Evolutionary conservation across 2,888 invertebrate genomes (phyloP), one percentile per base, ranked within the genome.

Genomic region (Platycnemis pennipes): DNA sequence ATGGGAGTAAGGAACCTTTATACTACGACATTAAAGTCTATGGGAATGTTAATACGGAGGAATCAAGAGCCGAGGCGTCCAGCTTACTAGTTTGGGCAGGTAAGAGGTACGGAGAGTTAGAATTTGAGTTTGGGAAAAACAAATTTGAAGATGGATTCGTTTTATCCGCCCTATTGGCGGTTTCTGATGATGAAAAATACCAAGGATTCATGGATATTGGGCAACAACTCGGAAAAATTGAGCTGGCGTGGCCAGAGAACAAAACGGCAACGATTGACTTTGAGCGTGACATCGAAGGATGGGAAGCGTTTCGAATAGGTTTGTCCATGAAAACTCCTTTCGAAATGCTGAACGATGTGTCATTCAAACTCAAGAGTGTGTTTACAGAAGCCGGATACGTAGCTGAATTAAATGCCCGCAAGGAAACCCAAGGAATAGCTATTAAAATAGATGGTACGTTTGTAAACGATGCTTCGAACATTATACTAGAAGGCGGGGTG

Each of bases 271-370:
- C 42, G 4, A 44, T 91, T 2, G 44, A 44, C 16, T 91, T 91
- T 63, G 91, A 91, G 63, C 63, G 63, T 37, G 91, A 91, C 22
- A 91, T 91, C 13, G 91, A 91, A 42, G 63, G 91, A 44, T 42
- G 56, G 31, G 44, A 44, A 37, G 91, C 91, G 11, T 91, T 91
- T 16, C 91, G 91, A 44, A 69, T 91, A 4, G 91, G 91, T 13
- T 42, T 63, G 42, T 44, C 56, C 8, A 45, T 53, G 22, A 91
- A 63, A 19, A 91, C 91, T 5, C 63, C 91, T 2, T 91, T 91
- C n/a, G 56, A 91, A 2, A 26, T 69, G n/a, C 1, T 91, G 7
- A 63, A 91, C 13, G 63, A 91, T n/a, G 91, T 91, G 13, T 37
- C 56, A 0, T 4, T 91, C 7, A 91, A 91, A 26, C 44, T 91